Conservation (phyloP, 2,113 vertebrate species). For the Cyphomyrus plagiostoma region DNA sequence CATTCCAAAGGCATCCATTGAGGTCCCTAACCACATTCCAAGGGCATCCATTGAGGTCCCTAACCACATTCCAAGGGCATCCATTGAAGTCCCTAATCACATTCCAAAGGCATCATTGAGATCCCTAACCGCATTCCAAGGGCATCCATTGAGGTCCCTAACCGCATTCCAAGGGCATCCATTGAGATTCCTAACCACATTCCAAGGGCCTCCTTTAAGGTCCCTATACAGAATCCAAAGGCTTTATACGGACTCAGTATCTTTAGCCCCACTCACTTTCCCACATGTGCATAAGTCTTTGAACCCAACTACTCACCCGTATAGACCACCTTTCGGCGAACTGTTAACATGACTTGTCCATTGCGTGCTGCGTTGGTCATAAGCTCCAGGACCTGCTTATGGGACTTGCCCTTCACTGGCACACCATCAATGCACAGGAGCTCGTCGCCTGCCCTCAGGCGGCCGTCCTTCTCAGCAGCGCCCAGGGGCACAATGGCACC, state of each 20-base stretch:
- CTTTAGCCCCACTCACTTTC: not conserved
- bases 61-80: not conserved
- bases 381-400: slow-evolving; percentile 92
- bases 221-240: not conserved
- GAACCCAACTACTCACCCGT: slow-evolving; percentile 58
- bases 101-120: too few species aligned
- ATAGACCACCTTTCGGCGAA: slow-evolving; percentile 76
- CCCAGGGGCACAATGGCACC: slow-evolving; percentile 92
- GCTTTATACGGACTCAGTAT: not conserved
- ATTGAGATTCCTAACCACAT: too few species aligned
- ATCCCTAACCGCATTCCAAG: too few species aligned
- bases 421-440: slow-evolving; percentile 91
- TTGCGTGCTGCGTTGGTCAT: slow-evolving; percentile 95
- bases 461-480: slow-evolving; percentile 87
- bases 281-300: not conserved
- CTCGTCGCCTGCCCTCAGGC: slow-evolving; percentile 88
- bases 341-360: slow-evolving; percentile 87
- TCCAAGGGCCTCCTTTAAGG: too few species aligned
- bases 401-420: slow-evolving; percentile 85
- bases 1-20: too few species aligned
- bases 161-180: too few species aligned
- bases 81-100: too few species aligned
- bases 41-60: not conserved
- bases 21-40: not conserved
- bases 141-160: not conserved